phyloP scores from a whole-genome alignment of 2,888 invertebrate species.

The Melanotus villosus region DNA sequence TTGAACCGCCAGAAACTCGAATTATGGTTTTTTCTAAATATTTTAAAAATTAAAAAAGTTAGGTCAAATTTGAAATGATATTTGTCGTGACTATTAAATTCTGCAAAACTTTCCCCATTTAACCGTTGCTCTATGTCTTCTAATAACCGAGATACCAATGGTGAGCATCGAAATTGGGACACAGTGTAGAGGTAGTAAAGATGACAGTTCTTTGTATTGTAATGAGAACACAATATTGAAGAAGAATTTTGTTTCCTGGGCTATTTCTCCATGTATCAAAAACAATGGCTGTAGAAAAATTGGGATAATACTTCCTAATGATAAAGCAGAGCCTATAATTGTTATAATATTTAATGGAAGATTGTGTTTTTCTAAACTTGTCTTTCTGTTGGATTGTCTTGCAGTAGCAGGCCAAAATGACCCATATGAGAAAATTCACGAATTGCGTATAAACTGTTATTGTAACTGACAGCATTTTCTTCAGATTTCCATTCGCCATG shows the following conservation, averaged over 20 bases:
- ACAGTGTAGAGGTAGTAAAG: too few species aligned
- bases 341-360: constrained; percentile 67
- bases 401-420: constrained; percentile 52
- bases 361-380: neutral
- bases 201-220: too few species aligned
- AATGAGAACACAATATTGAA: constrained; percentile 70
- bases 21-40: too few species aligned
- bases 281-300: constrained; percentile 68
- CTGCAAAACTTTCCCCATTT: too few species aligned
- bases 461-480: too few species aligned
- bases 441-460: constrained; percentile 46
- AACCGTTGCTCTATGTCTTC: too few species aligned
- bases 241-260: constrained; percentile 72
- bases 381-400: constrained; percentile 44
- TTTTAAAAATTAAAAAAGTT: too few species aligned
- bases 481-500: constrained; percentile 44
- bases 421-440: constrained; percentile 31
- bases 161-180: too few species aligned
- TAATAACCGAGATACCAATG: too few species aligned
- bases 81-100: too few species aligned
- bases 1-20: too few species aligned
- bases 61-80: too few species aligned
- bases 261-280: constrained; percentile 74
- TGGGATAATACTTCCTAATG: constrained; percentile 68
- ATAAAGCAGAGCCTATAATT: constrained; percentile 69